phyloP scores from a whole-genome alignment of 2,113 vertebrate species.

The Callopanchax toddi region DNA sequence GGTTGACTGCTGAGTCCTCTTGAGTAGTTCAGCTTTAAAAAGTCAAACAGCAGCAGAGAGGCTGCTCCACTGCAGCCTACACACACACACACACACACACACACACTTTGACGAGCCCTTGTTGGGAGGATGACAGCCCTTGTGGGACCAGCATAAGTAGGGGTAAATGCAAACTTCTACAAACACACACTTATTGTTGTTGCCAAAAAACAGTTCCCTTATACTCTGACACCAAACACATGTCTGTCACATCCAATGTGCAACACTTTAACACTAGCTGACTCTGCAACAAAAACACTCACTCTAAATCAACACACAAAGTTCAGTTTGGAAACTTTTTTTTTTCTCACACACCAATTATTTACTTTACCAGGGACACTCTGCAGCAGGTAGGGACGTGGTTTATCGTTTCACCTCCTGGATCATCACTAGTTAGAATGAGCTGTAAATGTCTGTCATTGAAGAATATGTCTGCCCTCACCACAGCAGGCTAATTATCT shows the following conservation, averaged over 20 bases:
- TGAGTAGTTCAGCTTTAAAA: too few species aligned
- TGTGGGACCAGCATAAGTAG: conserved; percentile 2
- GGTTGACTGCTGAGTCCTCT: conserved; percentile 1
- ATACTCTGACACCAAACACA: conserved; percentile 9
- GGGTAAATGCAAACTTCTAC: conserved; percentile 7
- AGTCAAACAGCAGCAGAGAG: too few species aligned
- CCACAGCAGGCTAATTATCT: conserved; percentile 60
- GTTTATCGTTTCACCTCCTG: conserved; percentile 15
- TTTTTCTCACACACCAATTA: not conserved
- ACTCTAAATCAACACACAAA: not conserved
- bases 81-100: too few species aligned
- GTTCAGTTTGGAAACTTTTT: not conserved
- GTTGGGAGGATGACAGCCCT: not conserved
- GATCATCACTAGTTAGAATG: conserved; percentile 20
- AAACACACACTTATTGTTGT: not conserved
- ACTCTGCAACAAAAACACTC: conserved; percentile 7
- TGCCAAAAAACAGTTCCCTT: too few species aligned
- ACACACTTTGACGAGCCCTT: not conserved
- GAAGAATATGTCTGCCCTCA: conserved; percentile 42
- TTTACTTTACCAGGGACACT: too few species aligned
- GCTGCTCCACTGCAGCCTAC: conserved; percentile 4
- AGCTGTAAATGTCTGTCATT: conserved; percentile 54
- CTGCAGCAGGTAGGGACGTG: conserved; percentile 6
- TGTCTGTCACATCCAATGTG: not conserved
- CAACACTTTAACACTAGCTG: not conserved